phyloP scores from a whole-genome alignment of 2,113 vertebrate genomes.

The Rissa tridactyla region DNA sequence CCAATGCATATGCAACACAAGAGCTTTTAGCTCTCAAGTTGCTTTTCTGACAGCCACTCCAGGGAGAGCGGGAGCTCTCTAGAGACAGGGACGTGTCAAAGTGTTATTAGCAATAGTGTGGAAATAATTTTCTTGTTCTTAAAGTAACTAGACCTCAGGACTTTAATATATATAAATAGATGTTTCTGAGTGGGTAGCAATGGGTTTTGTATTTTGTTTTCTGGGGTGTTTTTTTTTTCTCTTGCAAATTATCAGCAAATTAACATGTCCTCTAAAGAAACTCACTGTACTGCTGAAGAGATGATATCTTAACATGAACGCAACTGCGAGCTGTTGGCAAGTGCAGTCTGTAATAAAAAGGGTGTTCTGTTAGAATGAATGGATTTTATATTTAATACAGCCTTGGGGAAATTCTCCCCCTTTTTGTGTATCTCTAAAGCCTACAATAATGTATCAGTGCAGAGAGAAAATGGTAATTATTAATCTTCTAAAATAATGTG shows the following conservation, averaged over 20 bases:
- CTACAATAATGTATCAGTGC: neutral
- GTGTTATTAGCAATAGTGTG: neutral
- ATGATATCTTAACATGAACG: neutral
- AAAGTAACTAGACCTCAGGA: neutral
- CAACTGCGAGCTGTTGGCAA: neutral
- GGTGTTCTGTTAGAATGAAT: neutral
- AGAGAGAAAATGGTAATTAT: neutral
- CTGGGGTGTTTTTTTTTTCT: neutral
- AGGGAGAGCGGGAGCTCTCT: neutral
- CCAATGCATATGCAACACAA: neutral
- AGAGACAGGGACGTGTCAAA: neutral
- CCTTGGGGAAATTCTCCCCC: neutral
- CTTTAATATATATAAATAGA: neutral
- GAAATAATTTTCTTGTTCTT: neutral
- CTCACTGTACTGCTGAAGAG: neutral
- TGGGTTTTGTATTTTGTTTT: neutral
- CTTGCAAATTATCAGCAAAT: neutral
- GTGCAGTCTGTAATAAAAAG: neutral
- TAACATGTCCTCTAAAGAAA: neutral
- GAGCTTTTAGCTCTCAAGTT: neutral
- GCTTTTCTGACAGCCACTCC: neutral
- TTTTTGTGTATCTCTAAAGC: neutral
- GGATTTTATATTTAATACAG: neutral
- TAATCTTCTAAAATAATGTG: neutral
- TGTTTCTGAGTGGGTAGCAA: neutral